Percentiles rank a stretch among this genome's conserved stretches.
Conservation (phyloP, 1,140 invertebrate genomes). For the Drosophila lini region DNA sequence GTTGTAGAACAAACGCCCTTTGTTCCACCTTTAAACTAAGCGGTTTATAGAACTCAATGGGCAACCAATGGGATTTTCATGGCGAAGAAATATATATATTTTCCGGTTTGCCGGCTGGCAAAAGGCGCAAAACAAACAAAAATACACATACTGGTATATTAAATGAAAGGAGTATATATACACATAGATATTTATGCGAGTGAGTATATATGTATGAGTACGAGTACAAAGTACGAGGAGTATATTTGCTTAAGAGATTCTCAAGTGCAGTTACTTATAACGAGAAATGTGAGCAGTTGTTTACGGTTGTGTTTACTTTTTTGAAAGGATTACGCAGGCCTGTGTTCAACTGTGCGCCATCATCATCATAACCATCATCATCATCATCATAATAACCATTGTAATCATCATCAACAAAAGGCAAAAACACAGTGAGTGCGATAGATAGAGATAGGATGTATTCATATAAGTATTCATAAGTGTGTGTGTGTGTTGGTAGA, state of each 20-base stretch:
- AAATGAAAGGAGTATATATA: not conserved
- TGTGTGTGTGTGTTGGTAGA: slow-evolving; percentile 17
- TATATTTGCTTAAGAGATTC: slow-evolving; percentile 59
- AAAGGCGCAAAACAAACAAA: slow-evolving; percentile 41
- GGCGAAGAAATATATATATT: slow-evolving; percentile 7
- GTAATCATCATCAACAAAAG: slow-evolving; percentile 47
- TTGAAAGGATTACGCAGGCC: slow-evolving; percentile 81
- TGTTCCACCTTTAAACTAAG: slow-evolving; percentile 35
- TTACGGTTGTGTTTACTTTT: slow-evolving; percentile 76
- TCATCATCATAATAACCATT: slow-evolving; percentile 10
- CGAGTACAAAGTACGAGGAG: not conserved
- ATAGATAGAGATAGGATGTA: slow-evolving; percentile 25
- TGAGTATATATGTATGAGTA: slow-evolving; percentile 14
- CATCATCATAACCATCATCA: slow-evolving; percentile 40
- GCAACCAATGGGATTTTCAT: slow-evolving; percentile 32
- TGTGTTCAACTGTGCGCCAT: slow-evolving; percentile 75
- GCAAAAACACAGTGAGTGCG: slow-evolving; percentile 54
- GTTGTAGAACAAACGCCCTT: slow-evolving; percentile 12
- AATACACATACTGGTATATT: slow-evolving; percentile 5
- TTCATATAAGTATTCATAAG: too few species aligned
- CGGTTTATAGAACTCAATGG: slow-evolving; percentile 39
- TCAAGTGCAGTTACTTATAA: slow-evolving; percentile 58
- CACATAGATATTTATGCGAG: slow-evolving; percentile 7
- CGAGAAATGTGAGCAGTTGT: slow-evolving; percentile 49
- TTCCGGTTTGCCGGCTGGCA: slow-evolving; percentile 33